Conservation (phyloP, 2,888 invertebrate species). For the Pristionchus arcanus region DNA sequence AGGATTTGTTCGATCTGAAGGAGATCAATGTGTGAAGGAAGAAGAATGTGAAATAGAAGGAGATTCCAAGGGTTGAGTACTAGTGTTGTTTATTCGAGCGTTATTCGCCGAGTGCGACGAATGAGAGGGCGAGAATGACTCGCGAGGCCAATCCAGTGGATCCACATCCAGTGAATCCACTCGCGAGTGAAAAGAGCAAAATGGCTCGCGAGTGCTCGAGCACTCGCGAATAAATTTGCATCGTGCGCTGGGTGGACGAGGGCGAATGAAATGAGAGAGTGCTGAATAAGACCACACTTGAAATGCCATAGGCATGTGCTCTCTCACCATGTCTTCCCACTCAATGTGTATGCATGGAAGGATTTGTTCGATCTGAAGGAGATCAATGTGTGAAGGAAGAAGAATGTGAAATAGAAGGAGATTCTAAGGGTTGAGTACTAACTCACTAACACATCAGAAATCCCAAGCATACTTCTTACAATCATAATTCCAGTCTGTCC, state of each 20-base stretch:
- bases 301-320: not conserved
- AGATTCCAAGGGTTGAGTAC: too few species aligned
- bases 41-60: not conserved
- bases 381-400: constrained; percentile 9
- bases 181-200: too few species aligned
- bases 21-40: constrained; percentile 5
- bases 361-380: not conserved
- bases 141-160: too few species aligned
- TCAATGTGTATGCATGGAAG: not conserved
- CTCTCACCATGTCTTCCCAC: not conserved
- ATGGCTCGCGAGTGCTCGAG: too few species aligned
- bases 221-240: too few species aligned
- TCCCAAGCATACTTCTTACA: not conserved
- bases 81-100: too few species aligned
- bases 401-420: not conserved
- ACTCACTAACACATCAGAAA: not conserved
- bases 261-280: too few species aligned
- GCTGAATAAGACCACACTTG: too few species aligned
- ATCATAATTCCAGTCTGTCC: constrained; percentile 14
- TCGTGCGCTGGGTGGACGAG: too few species aligned
- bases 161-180: too few species aligned
- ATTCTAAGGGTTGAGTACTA: not conserved
- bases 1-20: not conserved
- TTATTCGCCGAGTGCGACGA: too few species aligned
- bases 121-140: too few species aligned